These are phyloP conservation scores for Minunthozetes semirufus DNA, from an alignment of 2,888 invertebrate species.

Conservation along the genomic window DNA sequence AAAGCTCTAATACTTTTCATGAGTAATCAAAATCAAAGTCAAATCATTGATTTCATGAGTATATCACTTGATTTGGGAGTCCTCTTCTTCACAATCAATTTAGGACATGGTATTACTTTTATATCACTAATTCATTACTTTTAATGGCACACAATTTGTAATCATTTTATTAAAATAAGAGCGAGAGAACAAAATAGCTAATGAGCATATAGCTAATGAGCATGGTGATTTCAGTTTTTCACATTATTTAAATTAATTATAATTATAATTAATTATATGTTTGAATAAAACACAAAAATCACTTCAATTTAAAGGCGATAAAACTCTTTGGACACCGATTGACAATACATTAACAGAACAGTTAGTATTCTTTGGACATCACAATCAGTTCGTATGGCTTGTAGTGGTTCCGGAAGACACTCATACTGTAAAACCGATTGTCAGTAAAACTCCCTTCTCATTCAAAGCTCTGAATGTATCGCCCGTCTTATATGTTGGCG, in stretches of 20 bases:
- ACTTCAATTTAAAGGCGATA: background rate
- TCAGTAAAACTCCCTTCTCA: conserved; percentile 3
- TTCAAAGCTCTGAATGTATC: conserved; percentile 38
- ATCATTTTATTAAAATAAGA: too few species aligned
- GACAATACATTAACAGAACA: conserved; percentile 29
- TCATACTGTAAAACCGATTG: background rate
- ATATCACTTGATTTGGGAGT: background rate
- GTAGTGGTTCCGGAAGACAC: conserved; percentile 23
- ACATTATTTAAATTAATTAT: too few species aligned
- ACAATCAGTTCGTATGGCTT: conserved; percentile 32
- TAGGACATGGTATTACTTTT: conserved; percentile 34
- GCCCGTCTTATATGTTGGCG: conserved; percentile 40
- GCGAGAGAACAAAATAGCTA: too few species aligned
- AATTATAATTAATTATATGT: too few species aligned
- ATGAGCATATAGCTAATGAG: too few species aligned
- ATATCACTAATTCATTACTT: too few species aligned
- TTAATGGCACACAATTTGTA: too few species aligned
- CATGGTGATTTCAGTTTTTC: too few species aligned
- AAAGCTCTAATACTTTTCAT: conserved; percentile 34
- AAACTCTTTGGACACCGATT: conserved; percentile 13
- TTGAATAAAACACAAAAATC: too few species aligned
- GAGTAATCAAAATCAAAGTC: background rate
- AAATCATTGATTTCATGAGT: conserved; percentile 28
- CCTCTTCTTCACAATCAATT: conserved; percentile 19
- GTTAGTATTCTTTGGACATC: conserved; percentile 33